phyloP scores from a whole-genome alignment of 2,888 invertebrate genomes.

The Ligdia adustata region DNA sequence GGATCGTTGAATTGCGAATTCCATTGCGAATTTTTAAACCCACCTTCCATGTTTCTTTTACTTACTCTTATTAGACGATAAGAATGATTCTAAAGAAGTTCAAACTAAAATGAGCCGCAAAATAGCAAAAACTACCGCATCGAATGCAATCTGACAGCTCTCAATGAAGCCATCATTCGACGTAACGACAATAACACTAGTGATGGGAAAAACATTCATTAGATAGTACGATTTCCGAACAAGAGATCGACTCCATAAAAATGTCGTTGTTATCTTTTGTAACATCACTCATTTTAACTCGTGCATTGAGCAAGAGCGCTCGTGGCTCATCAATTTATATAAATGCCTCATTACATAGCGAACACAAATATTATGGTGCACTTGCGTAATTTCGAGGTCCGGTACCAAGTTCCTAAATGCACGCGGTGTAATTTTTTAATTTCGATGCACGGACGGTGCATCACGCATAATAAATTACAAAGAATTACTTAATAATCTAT shows the following conservation, averaged over 20 bases:
- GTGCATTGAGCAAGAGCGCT: conserved; percentile 49
- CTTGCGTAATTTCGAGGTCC: conserved; percentile 46
- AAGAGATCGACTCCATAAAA: conserved; percentile 46
- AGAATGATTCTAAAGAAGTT: too few relatives aligned
- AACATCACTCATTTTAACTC: conserved; percentile 74
- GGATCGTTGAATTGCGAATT: too few relatives aligned
- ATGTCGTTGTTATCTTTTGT: conserved; percentile 63
- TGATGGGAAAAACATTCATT: conserved; percentile 43
- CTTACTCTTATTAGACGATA: too few relatives aligned
- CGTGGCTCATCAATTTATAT: conserved; percentile 64
- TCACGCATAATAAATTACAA: conserved; percentile 30
- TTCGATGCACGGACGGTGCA: conserved; percentile 50
- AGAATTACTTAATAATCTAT: conserved; percentile 45
- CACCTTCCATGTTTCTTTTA: too few relatives aligned
- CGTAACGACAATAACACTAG: conserved; percentile 25
- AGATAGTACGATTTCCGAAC: conserved; percentile 43
- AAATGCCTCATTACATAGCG: conserved; percentile 67
- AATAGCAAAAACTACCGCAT: conserved; percentile 25
- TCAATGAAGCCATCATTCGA: conserved; percentile 29
- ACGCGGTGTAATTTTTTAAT: conserved; percentile 62
- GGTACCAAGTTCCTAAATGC: conserved; percentile 61
- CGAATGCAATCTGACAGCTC: conserved; percentile 27
- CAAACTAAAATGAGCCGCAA: too few relatives aligned
- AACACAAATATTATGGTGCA: conserved; percentile 43
- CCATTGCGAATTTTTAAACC: too few relatives aligned